Evolutionary conservation across 2,888 invertebrate genomes (phyloP).

Genomic region (Ormyrus pomaceus): DNA sequence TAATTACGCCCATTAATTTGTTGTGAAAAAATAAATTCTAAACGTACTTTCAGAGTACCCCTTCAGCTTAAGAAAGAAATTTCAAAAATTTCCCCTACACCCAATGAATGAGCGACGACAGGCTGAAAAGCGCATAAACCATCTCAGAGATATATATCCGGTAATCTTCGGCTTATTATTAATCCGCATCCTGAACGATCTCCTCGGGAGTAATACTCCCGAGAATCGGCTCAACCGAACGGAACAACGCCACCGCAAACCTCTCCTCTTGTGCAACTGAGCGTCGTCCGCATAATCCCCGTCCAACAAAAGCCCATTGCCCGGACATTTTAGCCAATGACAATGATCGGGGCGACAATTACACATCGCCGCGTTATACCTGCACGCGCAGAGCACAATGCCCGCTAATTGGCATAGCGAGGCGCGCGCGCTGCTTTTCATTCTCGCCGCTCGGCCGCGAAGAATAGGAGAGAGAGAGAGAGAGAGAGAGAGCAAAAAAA

Average conservation of each 20-base stretch:
- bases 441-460: too few species aligned
- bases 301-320: slow-evolving; percentile 42
- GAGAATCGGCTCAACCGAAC: slow-evolving; percentile 29
- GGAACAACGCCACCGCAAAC: slow-evolving; percentile 5
- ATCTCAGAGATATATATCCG: background rate
- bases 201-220: slow-evolving; percentile 6
- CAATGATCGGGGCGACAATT: slow-evolving; percentile 22
- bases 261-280: slow-evolving; percentile 12
- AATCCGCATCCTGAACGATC: background rate
- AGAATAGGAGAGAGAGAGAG: too few species aligned
- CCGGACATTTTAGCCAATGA: slow-evolving; percentile 17
- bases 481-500: slow-evolving; percentile 22
- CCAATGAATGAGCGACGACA: too few species aligned
- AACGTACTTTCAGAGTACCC: too few species aligned
- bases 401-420: background rate
- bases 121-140: too few species aligned
- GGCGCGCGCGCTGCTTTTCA: background rate
- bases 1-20: background rate
- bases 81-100: too few species aligned
- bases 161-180: background rate
- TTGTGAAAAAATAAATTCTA: too few species aligned
- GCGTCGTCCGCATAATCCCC: background rate
- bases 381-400: background rate
- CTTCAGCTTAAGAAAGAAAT: too few species aligned
- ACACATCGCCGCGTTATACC: background rate